phyloP scores from a whole-genome alignment of 2,888 invertebrate genomes.

The Lithophane ornitopus region DNA sequence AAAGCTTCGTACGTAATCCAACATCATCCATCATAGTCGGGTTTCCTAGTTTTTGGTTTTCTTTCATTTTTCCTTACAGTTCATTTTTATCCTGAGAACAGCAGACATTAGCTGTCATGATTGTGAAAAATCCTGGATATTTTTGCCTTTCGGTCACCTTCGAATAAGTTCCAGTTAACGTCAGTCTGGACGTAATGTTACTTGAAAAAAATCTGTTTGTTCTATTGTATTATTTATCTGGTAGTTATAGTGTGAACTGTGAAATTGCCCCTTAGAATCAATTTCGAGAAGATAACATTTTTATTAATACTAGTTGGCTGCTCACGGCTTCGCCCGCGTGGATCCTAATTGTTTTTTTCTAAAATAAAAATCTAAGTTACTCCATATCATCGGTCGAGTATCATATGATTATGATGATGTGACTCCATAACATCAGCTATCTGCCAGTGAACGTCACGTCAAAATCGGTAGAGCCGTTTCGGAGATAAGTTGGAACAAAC shows the following conservation, averaged over 20 bases:
- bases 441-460: too few relatives aligned
- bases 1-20: slow-evolving; percentile 42
- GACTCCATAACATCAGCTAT: too few relatives aligned
- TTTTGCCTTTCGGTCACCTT: not conserved
- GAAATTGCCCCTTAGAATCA: not conserved
- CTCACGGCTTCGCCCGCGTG: too few relatives aligned
- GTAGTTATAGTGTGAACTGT: too few relatives aligned
- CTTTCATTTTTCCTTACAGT: slow-evolving; percentile 32
- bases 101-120: slow-evolving; percentile 16
- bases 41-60: slow-evolving; percentile 34
- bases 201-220: not conserved
- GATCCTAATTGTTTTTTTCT: too few relatives aligned
- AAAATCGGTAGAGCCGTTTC: too few relatives aligned
- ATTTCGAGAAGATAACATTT: not conserved
- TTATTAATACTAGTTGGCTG: not conserved
- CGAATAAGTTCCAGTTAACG: not conserved
- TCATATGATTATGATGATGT: too few relatives aligned
- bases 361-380: too few relatives aligned
- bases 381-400: too few relatives aligned
- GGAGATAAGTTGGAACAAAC: too few relatives aligned
- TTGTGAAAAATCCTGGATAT: slow-evolving; percentile 8
- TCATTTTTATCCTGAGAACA: slow-evolving; percentile 32
- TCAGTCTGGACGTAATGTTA: not conserved
- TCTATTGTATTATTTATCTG: not conserved
- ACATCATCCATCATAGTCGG: slow-evolving; percentile 51